phyloP scores from a whole-genome alignment of 1,140 invertebrate species.

The Diploscapter pachys region DNA sequence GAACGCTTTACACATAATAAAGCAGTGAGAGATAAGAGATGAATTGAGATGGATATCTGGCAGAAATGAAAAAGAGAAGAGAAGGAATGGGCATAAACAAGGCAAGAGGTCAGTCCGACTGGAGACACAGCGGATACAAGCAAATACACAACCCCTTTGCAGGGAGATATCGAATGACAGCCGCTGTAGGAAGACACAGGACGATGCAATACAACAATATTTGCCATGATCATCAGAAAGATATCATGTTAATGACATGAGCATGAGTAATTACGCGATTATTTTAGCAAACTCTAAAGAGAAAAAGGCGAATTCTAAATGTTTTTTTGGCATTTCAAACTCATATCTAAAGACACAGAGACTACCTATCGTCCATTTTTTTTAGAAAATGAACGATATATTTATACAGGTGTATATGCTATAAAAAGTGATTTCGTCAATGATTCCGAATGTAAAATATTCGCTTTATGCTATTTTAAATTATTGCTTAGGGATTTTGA shows the following conservation, averaged over 20 bases:
- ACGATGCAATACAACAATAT: too few relatives aligned
- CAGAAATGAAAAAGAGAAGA: neutral
- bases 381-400: constrained; percentile 1
- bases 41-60: neutral
- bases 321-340: too few relatives aligned
- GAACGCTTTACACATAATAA: constrained; percentile 10
- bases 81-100: constrained; percentile 1
- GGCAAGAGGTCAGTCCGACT: neutral
- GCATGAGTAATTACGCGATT: too few relatives aligned
- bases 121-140: constrained; percentile 19
- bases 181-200: too few relatives aligned
- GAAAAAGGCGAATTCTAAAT: too few relatives aligned
- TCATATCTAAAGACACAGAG: too few relatives aligned
- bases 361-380: too few relatives aligned
- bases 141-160: neutral
- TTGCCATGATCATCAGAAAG: too few relatives aligned
- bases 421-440: neutral
- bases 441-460: neutral
- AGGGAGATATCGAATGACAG: too few relatives aligned
- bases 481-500: neutral
- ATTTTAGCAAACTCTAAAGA: too few relatives aligned
- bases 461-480: neutral
- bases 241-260: too few relatives aligned
- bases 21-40: constrained; percentile 1
- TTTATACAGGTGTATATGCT: constrained; percentile 9